phyloP scores from a whole-genome alignment of 1,140 invertebrate genomes.

The Dreissena polymorpha region DNA sequence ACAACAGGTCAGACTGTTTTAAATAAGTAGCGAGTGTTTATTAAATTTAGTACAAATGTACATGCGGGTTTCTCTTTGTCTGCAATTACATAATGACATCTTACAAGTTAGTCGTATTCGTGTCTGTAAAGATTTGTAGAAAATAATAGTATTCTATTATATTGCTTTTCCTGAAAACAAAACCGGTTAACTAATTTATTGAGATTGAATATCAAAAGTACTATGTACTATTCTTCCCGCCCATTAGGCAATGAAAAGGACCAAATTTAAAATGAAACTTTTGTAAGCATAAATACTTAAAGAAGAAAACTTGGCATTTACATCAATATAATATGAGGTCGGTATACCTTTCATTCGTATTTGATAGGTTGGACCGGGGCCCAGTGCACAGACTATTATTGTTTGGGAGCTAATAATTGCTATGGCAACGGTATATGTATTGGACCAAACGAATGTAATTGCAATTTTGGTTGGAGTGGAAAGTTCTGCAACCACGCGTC shows the following conservation, averaged over 20 bases:
- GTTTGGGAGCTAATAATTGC: slow-evolving; percentile 41
- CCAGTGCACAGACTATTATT: slow-evolving; percentile 45
- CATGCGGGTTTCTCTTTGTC: no score
- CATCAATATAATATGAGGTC: no score
- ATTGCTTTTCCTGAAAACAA: slow-evolving; percentile 47
- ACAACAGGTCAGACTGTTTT: background rate
- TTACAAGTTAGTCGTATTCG: no score
- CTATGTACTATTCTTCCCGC: no score
- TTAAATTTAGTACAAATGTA: no score
- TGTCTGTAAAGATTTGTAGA: no score
- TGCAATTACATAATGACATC: no score
- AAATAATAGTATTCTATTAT: no score
- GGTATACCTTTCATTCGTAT: background rate
- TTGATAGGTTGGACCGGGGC: slow-evolving; percentile 42
- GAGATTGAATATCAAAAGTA: slow-evolving; percentile 51
- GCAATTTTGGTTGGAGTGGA: slow-evolving; percentile 44
- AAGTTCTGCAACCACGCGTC: slow-evolving; percentile 22
- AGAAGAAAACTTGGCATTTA: slow-evolving; percentile 12
- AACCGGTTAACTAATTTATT: slow-evolving; percentile 42
- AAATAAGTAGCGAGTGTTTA: no score
- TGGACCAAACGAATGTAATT: slow-evolving; percentile 50
- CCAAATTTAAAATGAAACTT: slow-evolving; percentile 28
- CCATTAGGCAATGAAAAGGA: no score
- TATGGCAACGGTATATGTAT: slow-evolving; percentile 52
- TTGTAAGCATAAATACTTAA: slow-evolving; percentile 14